A percentile compares a stretch with the other conserved stretches of the same genome.
These are phyloP conservation scores for Epizoanthus illoricatus DNA, from an alignment of 92 coral and sea anemone species.

Conservation along the genomic window DNA sequence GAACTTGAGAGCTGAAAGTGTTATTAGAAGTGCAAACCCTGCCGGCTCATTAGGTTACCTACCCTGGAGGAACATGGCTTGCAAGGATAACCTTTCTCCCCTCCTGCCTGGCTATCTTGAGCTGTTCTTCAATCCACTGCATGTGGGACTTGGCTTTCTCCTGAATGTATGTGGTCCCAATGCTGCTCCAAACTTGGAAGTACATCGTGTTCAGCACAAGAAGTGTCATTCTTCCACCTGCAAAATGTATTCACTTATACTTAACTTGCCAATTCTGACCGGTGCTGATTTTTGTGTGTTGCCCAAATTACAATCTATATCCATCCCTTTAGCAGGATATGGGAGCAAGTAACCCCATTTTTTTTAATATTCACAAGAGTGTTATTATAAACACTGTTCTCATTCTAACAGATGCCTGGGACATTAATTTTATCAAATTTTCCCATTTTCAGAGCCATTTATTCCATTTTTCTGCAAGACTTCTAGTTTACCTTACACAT, in stretches of 20 bases:
- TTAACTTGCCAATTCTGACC: no score
- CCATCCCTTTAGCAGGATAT: neutral
- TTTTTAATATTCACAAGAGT: no score
- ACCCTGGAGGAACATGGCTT: slow-evolving; percentile 95
- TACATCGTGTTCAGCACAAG: slow-evolving; percentile 84
- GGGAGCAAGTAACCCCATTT: no score
- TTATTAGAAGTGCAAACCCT: no score
- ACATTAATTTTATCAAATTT: no score
- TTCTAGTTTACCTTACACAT: no score
- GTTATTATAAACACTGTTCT: no score
- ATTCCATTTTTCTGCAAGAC: no score
- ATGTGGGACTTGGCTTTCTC: slow-evolving; percentile 73
- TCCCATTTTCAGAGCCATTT: no score
- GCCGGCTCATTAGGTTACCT: slow-evolving; percentile 3
- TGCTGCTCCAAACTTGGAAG: slow-evolving; percentile 61
- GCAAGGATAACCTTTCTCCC: slow-evolving; percentile 76
- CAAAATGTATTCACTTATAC: neutral
- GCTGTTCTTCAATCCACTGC: slow-evolving; percentile 77
- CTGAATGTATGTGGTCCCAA: slow-evolving; percentile 53
- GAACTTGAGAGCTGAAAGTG: no score
- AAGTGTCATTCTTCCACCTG: slow-evolving; percentile 75
- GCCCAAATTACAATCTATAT: neutral
- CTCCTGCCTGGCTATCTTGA: slow-evolving; percentile 58
- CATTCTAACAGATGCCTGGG: no score
- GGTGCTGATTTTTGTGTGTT: no score